Conservation (phyloP, 1,140 invertebrate genomes). For the Drosophila sproati region DNA sequence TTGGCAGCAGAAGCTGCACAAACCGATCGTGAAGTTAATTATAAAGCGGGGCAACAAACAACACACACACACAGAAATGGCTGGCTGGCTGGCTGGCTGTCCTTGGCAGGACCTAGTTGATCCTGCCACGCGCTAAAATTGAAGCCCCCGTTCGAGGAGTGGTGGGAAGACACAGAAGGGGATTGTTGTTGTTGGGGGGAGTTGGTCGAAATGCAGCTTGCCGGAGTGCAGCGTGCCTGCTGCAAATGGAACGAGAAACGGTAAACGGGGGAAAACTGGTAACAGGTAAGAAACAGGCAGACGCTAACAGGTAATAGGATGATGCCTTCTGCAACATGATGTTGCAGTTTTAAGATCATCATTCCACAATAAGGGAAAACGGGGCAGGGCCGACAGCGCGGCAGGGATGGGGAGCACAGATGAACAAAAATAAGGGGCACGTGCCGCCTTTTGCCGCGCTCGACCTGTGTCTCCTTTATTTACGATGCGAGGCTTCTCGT, state of each 20-base stretch:
- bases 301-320: slow-evolving; percentile 1
- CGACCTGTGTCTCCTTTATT: slow-evolving; percentile 18
- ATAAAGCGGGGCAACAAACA: slow-evolving; percentile 36
- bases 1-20: not conserved
- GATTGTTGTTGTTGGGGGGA: not conserved
- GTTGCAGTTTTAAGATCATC: slow-evolving; percentile 30
- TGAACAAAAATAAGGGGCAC: slow-evolving; percentile 32
- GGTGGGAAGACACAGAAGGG: no score
- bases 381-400: slow-evolving; percentile 2
- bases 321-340: slow-evolving; percentile 36
- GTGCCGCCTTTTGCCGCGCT: slow-evolving; percentile 18
- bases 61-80: not conserved
- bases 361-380: not conserved
- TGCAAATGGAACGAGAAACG: slow-evolving; percentile 6
- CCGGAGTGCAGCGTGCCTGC: slow-evolving; percentile 15
- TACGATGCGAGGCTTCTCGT: slow-evolving; percentile 27
- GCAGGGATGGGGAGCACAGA: slow-evolving; percentile 4
- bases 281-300: slow-evolving; percentile 9
- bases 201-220: slow-evolving; percentile 16
- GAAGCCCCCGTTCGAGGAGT: not conserved
- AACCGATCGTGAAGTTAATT: slow-evolving; percentile 42
- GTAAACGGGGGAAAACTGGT: slow-evolving; percentile 7
- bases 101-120: slow-evolving; percentile 13
- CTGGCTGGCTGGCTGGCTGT: slow-evolving; percentile 23
- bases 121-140: slow-evolving; percentile 36